Base-by-base conservation (phyloP, 1,140 invertebrate species). In the Asobara japonica region DNA sequence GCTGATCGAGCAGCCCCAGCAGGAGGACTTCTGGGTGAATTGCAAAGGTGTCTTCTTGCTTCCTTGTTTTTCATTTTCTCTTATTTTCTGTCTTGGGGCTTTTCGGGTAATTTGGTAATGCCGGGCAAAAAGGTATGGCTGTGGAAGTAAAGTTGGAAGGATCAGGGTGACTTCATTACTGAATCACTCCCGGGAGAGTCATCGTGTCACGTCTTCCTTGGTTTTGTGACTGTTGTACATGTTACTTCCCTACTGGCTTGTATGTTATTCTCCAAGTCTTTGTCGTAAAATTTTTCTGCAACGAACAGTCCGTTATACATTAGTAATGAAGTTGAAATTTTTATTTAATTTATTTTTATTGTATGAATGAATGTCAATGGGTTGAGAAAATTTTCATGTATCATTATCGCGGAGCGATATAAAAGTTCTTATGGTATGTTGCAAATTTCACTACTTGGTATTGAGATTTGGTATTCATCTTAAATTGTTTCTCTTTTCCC, bases 111-210 rank as follows among this genome's bases (percentile, higher is more conserved):
- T 79, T 75, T 76, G 73, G 78, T 82, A 80, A 79, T 77, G 77
- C 73, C 45, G 20, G 61, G 51, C 18, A 27, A 56, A 56, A 56
- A 18, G 51, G 51, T 22, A 25, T 22, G 51, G 8, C 51, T 3
- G 20, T 56, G 51, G 51, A 56, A 56, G 51, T 56, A 56, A 56
- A 56, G 51, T 56, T 56, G 51, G 51, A 25, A 56, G 51, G 51
- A 56, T 25, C 62, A 71, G 75, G 72, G 78, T 78, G 77, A 75
- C 77, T 82, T 84, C 80, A 84, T 84, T 83, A 83, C 77, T 72
- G 79, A 83, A 82, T 81, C 77, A 80, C 80, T 78, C 81, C 79
- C 79, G 18, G n/a, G 81, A 78, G 82, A 82, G 76, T 80, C 78
- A 70, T 82, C 74, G 56, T 73, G 77, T 78, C 78, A 70, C 77